phyloP scores from a whole-genome alignment of 2,113 vertebrate genomes.

The Peromyscus maniculatus region DNA sequence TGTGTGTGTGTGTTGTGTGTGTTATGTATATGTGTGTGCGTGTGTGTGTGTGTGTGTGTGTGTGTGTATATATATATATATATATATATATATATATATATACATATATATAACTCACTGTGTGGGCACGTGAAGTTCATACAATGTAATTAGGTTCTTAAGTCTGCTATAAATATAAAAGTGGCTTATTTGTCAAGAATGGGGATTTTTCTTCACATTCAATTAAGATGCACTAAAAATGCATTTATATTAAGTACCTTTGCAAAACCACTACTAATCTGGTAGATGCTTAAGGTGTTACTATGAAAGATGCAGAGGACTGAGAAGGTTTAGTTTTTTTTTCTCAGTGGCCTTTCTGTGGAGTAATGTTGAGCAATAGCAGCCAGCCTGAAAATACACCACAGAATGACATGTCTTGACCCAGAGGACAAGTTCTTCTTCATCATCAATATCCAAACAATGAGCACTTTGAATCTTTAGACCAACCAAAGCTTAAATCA shows the following conservation, averaged over 20 bases:
- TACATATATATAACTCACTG: background rate
- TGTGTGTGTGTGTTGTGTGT: too few relatives aligned
- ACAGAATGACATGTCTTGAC: too few relatives aligned
- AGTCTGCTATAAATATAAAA: slow-evolving; percentile 37
- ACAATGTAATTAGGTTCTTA: slow-evolving; percentile 18
- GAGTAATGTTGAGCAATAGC: background rate
- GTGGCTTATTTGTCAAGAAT: slow-evolving; percentile 51
- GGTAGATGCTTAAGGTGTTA: background rate
- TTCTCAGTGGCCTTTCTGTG: background rate
- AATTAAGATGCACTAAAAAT: slow-evolving; percentile 49
- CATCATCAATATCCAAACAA: background rate
- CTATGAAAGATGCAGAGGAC: background rate
- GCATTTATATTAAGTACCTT: slow-evolving; percentile 44
- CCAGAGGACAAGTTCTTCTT: background rate
- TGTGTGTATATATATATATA: background rate
- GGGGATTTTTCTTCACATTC: background rate
- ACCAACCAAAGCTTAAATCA: background rate
- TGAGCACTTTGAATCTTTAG: background rate
- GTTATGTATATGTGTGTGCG: too few relatives aligned
- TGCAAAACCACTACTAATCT: slow-evolving; percentile 13
- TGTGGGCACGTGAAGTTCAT: background rate
- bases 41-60: too few relatives aligned
- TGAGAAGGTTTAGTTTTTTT: background rate
- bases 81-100: background rate
- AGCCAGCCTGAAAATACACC: background rate